phyloP scores from a whole-genome alignment of 1,140 invertebrate genomes.

The Drosophila mojavensis region DNA sequence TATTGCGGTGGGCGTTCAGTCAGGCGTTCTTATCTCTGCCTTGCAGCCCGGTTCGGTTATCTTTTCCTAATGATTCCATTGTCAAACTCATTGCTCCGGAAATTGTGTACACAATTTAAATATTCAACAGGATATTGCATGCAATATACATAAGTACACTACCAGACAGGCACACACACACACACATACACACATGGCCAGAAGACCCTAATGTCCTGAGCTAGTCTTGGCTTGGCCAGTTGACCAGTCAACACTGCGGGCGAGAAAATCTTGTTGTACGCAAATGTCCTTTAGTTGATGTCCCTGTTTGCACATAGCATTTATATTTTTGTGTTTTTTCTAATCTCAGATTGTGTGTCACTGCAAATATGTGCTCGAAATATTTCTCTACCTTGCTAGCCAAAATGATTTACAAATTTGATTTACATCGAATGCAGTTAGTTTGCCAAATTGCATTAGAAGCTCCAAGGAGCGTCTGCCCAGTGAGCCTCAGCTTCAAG shows the following conservation, averaged over 20 bases:
- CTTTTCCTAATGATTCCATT: slow-evolving; percentile 78
- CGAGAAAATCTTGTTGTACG: slow-evolving; percentile 66
- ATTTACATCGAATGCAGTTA: slow-evolving; percentile 53
- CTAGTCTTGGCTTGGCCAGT: slow-evolving; percentile 30
- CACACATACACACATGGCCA: slow-evolving; percentile 3
- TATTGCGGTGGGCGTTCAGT: slow-evolving; percentile 40
- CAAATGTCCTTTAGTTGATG: slow-evolving; percentile 65
- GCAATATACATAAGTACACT: slow-evolving; percentile 64
- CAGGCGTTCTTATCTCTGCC: slow-evolving; percentile 63
- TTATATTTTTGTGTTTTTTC: slow-evolving; percentile 10
- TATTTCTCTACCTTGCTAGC: slow-evolving; percentile 40
- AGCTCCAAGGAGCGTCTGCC: slow-evolving; percentile 5
- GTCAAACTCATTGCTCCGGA: slow-evolving; percentile 77
- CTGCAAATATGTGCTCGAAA: slow-evolving; percentile 22
- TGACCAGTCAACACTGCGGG: slow-evolving; percentile 61
- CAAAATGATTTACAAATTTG: slow-evolving; percentile 53
- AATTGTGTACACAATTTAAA: slow-evolving; percentile 81
- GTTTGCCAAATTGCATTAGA: slow-evolving; percentile 41
- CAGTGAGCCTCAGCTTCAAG: neutral
- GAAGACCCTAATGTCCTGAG: slow-evolving; percentile 28
- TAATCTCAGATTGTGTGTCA: slow-evolving; percentile 41
- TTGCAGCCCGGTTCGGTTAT: slow-evolving; percentile 53
- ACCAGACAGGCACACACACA: slow-evolving; percentile 29
- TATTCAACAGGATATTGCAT: slow-evolving; percentile 81
- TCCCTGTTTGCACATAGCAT: slow-evolving; percentile 32